These are phyloP conservation scores for Drosophila tropicalis DNA, from an alignment of 1,140 invertebrate genomes.

Conservation along the genomic window DNA sequence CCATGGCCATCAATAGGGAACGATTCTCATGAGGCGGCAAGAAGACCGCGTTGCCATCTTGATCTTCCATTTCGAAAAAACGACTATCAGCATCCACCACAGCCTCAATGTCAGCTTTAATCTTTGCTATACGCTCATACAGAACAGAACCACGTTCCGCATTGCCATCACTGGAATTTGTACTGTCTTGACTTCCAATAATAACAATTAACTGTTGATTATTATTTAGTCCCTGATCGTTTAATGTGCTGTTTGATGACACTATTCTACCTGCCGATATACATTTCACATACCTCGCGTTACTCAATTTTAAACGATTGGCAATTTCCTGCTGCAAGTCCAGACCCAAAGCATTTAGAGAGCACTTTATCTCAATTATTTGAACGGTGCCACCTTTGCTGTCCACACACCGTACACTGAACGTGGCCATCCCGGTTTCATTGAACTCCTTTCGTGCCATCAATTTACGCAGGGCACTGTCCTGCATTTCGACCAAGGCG, in stretches of 20 bases:
- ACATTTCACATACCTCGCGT: constrained; percentile 85
- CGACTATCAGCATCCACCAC: constrained; percentile 59
- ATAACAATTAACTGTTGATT: constrained; percentile 88
- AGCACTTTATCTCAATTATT: constrained; percentile 61
- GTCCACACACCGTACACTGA: constrained; percentile 70
- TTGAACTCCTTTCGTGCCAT: constrained; percentile 86
- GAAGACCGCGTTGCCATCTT: constrained; percentile 88
- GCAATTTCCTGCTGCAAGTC: constrained; percentile 85
- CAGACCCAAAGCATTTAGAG: constrained; percentile 79
- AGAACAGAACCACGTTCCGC: constrained; percentile 39
- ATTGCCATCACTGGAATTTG: constrained; percentile 30
- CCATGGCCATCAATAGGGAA: constrained; percentile 88
- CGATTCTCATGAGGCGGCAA: constrained; percentile 87
- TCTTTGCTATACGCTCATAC: constrained; percentile 66
- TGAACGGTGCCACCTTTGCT: constrained; percentile 49
- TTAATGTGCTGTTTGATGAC: constrained; percentile 83
- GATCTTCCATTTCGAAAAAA: constrained; percentile 87
- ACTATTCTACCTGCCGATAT: constrained; percentile 88
- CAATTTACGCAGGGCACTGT: constrained; percentile 87
- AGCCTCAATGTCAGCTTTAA: constrained; percentile 68
- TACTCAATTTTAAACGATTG: constrained; percentile 76
- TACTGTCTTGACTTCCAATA: constrained; percentile 73
- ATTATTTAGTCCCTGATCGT: constrained; percentile 86
- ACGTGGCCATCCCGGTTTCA: constrained; percentile 85
- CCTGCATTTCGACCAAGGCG: constrained; percentile 86